Conservation (phyloP, 2,888 invertebrate species). For the Helobdella robusta region DNA sequence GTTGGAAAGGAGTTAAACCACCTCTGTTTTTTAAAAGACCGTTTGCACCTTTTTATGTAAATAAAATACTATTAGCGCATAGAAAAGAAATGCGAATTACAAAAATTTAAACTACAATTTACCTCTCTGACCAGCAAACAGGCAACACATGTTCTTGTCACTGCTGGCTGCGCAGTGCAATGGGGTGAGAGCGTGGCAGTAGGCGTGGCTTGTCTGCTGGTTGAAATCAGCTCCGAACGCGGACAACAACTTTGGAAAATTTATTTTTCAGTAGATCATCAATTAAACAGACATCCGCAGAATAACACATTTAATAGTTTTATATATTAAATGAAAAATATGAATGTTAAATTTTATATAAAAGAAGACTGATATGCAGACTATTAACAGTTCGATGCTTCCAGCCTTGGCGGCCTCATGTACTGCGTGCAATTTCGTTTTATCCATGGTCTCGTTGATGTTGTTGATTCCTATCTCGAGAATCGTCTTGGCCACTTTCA, state of each 20-base stretch:
- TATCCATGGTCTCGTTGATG: slow-evolving; percentile 40
- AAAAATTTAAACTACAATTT: neutral
- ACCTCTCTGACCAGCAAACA: slow-evolving; percentile 23
- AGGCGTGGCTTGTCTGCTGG: slow-evolving; percentile 37
- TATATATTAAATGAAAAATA: neutral
- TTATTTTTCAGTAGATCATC: no score
- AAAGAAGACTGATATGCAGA: no score
- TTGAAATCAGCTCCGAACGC: slow-evolving; percentile 48
- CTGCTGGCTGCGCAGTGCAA: slow-evolving; percentile 45
- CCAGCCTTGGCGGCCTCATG: slow-evolving; percentile 48
- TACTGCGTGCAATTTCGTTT: slow-evolving; percentile 42
- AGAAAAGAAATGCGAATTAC: neutral
- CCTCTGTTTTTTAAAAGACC: slow-evolving; percentile 50
- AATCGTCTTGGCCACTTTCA: slow-evolving; percentile 44
- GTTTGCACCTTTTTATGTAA: slow-evolving; percentile 51
- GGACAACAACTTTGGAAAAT: slow-evolving; percentile 38
- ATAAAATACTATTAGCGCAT: neutral
- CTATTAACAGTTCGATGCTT: slow-evolving; percentile 35
- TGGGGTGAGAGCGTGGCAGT: slow-evolving; percentile 39
- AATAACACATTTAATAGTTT: neutral
- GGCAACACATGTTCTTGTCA: slow-evolving; percentile 33
- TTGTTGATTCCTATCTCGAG: slow-evolving; percentile 40
- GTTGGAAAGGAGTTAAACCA: slow-evolving; percentile 42
- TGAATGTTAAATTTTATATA: neutral
- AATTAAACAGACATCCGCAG: neutral